A percentile compares a stretch with the other conserved stretches of the same genome.
Evolutionary conservation across 2,797 vertebrate species (phyloP).

Genomic region (Acanthiza pusilla): DNA sequence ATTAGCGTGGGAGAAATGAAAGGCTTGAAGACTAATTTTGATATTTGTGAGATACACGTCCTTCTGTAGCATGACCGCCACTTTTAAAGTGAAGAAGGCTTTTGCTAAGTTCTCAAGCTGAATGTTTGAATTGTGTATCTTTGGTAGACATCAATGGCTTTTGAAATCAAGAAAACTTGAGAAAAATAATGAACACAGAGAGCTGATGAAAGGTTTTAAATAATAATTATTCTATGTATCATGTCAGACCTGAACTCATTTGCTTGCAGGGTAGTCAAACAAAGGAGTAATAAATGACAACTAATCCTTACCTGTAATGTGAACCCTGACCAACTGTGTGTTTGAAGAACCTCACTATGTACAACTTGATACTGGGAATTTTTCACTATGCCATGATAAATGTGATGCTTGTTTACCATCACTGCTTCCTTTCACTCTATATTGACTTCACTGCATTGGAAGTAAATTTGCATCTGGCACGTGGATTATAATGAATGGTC

Average conservation of each 20-base stretch:
- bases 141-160: not conserved
- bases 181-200: not conserved
- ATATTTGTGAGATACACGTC: not conserved
- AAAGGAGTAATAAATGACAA: not conserved
- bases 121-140: not conserved
- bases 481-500: constrained; percentile 23
- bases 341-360: not conserved
- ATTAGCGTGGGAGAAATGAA: not conserved
- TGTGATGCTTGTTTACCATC: not conserved
- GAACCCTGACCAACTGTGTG: not conserved
- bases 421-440: constrained; percentile 1
- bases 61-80: not conserved
- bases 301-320: not conserved
- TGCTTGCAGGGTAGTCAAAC: not conserved
- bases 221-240: not conserved
- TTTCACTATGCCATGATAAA: constrained; percentile 10
- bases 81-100: not conserved
- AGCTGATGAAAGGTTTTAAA: not conserved
- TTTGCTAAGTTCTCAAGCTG: not conserved
- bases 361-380: not conserved
- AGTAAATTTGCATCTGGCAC: constrained; percentile 40
- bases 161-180: not conserved
- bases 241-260: not conserved
- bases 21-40: not conserved
- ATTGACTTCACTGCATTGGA: constrained; percentile 23